Evolutionary conservation across 1,140 invertebrate genomes (phyloP).

Genomic region (Aphaenogaster ashmeadi): DNA sequence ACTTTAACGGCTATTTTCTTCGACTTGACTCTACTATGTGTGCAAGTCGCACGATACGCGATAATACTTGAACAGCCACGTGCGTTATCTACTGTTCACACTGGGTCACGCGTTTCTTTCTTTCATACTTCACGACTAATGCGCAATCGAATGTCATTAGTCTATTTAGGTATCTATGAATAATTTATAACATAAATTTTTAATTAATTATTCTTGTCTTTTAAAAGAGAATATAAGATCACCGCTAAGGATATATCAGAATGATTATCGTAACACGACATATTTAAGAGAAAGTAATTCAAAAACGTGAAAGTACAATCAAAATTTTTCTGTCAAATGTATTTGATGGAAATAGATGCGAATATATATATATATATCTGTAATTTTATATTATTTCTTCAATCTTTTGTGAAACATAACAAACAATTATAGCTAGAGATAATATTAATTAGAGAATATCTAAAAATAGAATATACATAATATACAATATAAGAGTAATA

Average conservation of each 20-base stretch:
- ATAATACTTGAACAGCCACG: conserved; percentile 21
- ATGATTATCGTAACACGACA: background rate
- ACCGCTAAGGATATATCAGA: background rate
- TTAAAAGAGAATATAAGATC: background rate
- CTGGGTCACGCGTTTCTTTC: conserved; percentile 28
- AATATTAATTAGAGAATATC: background rate
- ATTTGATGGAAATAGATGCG: background rate
- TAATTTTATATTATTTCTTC: background rate
- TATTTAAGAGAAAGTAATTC: background rate
- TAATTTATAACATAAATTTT: background rate
- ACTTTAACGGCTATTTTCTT: conserved; percentile 23
- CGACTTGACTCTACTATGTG: conserved; percentile 15
- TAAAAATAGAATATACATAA: background rate
- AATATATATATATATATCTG: background rate
- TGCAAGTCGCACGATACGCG: background rate
- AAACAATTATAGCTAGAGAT: background rate
- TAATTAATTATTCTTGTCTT: background rate
- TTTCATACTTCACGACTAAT: background rate
- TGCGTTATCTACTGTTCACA: conserved; percentile 32
- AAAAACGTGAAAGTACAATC: background rate
- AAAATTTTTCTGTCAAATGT: background rate
- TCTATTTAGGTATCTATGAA: background rate
- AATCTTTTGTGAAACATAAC: background rate
- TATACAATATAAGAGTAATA: background rate
- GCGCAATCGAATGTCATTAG: background rate